phyloP scores from a whole-genome alignment of 2,888 invertebrate genomes.

The Ophion ellenae region DNA sequence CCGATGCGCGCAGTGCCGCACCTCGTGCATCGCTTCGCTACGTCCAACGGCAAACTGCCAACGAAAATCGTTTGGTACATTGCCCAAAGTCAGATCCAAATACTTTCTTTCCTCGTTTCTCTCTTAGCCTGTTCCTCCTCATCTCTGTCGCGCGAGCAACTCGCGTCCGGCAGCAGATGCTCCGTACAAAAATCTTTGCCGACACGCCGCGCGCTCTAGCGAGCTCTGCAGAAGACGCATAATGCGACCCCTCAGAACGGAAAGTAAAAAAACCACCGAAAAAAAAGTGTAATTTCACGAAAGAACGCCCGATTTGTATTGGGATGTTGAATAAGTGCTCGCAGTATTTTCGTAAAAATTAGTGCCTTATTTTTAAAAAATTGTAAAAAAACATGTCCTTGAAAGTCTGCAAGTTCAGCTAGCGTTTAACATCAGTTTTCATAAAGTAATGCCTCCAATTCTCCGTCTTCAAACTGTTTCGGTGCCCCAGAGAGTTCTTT shows the following conservation, averaged over 20 bases:
- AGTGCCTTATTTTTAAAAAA: too few relatives aligned
- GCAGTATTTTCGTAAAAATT: too few relatives aligned
- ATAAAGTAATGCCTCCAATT: too few relatives aligned
- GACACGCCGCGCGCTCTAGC: background rate
- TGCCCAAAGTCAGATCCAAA: slow-evolving; percentile 77
- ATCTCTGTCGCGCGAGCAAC: background rate
- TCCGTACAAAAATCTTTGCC: background rate
- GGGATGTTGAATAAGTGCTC: too few relatives aligned
- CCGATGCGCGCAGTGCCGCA: slow-evolving; percentile 24
- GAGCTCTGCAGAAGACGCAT: background rate
- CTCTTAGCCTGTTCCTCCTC: slow-evolving; percentile 12
- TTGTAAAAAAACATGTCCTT: too few relatives aligned
- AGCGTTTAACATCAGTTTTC: too few relatives aligned
- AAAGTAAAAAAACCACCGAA: background rate
- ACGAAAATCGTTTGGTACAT: slow-evolving; percentile 69
- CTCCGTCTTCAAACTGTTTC: too few relatives aligned
- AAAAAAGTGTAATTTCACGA: too few relatives aligned
- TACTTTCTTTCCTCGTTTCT: slow-evolving; percentile 66
- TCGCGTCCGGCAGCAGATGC: background rate
- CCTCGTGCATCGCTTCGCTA: slow-evolving; percentile 33
- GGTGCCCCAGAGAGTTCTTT: too few relatives aligned
- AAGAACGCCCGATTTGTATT: too few relatives aligned
- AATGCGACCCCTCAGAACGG: background rate
- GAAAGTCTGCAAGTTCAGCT: too few relatives aligned
- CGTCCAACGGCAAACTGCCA: slow-evolving; percentile 72